Evolutionary conservation across 2,797 vertebrate species (phyloP), one percentile per base, ranked within the genome.

Genomic region (Dryobates pubescens): DNA sequence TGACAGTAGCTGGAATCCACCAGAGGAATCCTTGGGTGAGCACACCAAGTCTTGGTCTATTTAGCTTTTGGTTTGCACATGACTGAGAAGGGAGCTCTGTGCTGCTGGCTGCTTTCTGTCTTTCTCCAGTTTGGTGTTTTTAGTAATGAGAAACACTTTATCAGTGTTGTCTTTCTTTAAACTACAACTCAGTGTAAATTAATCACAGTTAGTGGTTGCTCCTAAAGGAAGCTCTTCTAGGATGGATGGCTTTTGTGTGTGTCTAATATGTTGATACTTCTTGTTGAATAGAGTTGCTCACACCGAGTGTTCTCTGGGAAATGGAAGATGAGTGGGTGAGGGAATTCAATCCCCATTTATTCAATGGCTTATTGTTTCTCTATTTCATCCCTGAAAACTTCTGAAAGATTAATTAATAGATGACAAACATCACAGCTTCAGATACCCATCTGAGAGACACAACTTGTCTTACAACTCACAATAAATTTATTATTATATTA

Each of bases 331-430:
- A 92, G 94, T 82, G 58, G 72, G 34, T 72, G 88, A 93, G 75
- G 64, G 91, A 95, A 84, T 94, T 79, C 93, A 95, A 68, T 90
- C 29, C 54, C 69, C 38, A 30, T 88, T 94, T 94, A 65, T 88
- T 94, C 56, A 17, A n/a, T 4, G 27, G 34, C 78, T 92, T 94
- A 67, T 87, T 95, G 82, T 94, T 85, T 94, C 74, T 78, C 58
- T 93, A 19, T 82, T 92, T 90, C 62, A 62, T 91, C 73, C 61
- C 80, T 79, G 87, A 83, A 92, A 94, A 70, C 67, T 45, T 89
- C 41, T 17, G 4, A 32, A 90, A 89, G 84, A 83, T 79, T 81
- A 91, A 93, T 92, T 92, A 92, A 57, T 49, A 70, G 61, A 72
- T 89, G 93, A 61, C 90, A 88, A 93, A 92, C 64, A 75, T 68